Percentiles rank a stretch among this genome's conserved stretches.
Evolutionary conservation across 2,113 vertebrate species (phyloP).

Genomic region (Vulpes ferrilata): DNA sequence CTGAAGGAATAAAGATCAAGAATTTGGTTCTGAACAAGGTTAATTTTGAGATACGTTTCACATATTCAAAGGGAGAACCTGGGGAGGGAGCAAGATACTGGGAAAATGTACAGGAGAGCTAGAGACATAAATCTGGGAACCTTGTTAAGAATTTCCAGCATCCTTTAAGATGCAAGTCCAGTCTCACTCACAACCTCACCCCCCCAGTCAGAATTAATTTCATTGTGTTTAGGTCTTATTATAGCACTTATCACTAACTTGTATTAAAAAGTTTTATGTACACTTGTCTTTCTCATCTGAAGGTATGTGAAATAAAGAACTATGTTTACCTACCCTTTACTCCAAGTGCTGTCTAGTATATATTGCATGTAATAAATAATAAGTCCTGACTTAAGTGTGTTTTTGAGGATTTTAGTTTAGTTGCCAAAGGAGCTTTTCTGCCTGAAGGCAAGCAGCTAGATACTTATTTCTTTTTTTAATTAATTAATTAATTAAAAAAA

Average conservation of each 20-base stretch:
- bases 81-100: background rate
- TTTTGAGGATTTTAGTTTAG: background rate
- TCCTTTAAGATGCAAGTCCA: background rate
- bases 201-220: background rate
- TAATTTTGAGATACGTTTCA: background rate
- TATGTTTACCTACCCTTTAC: background rate
- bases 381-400: background rate
- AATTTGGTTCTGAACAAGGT: background rate
- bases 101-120: background rate
- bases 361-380: background rate
- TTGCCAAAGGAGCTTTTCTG: background rate
- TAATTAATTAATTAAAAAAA: background rate
- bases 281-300: background rate
- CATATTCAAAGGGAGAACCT: background rate
- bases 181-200: background rate
- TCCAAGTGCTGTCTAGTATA: background rate
- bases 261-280: background rate
- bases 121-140: background rate
- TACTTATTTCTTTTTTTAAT: background rate
- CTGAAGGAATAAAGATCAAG: background rate
- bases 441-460: background rate
- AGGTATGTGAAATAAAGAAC: background rate
- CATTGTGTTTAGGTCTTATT: slow-evolving; percentile 30
- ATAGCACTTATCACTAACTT: background rate
- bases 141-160: background rate